Evolutionary conservation across 2,888 invertebrate species (phyloP).

Genomic region (Macropis europaea): DNA sequence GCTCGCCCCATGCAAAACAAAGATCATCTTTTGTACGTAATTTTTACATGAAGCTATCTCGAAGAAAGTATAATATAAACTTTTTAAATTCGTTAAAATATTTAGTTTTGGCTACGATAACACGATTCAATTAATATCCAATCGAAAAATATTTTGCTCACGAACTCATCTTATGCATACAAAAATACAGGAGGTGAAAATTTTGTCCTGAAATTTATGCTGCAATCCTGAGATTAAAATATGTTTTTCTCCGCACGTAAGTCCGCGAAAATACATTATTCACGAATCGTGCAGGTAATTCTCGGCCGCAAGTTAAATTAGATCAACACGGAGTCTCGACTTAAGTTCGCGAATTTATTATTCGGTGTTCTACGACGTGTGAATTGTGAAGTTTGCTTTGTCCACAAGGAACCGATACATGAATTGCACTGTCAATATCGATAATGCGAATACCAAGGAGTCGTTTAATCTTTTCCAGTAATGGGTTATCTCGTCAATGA

Average conservation of each 20-base stretch:
- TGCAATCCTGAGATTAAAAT: neutral
- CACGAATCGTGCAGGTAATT: neutral
- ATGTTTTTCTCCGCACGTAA: neutral
- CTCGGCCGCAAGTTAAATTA: neutral
- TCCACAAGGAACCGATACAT: neutral
- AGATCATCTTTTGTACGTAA: neutral
- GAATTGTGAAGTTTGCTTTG: neutral
- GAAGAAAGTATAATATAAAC: neutral
- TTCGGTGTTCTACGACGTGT: neutral
- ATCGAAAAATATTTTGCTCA: too few species aligned
- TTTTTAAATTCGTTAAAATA: too few species aligned
- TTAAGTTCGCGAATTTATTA: neutral
- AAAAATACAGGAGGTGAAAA: too few species aligned
- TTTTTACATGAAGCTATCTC: neutral
- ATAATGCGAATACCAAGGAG: neutral
- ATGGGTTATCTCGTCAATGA: conserved; percentile 38
- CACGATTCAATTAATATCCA: too few species aligned
- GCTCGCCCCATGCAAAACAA: neutral
- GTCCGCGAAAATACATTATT: conserved; percentile 2
- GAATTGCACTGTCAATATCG: neutral
- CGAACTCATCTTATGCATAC: too few species aligned
- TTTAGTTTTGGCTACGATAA: too few species aligned
- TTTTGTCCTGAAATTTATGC: neutral
- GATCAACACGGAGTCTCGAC: neutral
- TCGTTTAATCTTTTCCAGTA: conserved; percentile 15